Evolutionary conservation across 1,140 invertebrate genomes (phyloP).

Genomic region (Papilio dardanus): DNA sequence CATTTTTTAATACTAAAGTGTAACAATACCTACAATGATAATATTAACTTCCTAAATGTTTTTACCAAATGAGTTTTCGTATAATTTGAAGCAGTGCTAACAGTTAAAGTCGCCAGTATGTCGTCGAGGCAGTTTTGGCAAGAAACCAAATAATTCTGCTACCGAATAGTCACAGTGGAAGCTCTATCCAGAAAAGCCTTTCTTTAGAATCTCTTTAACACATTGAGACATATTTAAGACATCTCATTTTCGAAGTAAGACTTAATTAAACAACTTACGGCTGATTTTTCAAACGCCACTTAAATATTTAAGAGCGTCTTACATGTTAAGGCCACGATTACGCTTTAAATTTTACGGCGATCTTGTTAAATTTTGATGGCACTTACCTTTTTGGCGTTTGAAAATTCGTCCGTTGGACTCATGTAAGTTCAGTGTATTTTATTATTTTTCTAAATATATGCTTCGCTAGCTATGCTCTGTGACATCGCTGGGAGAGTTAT

Average conservation of each 20-base stretch:
- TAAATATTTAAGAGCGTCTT: no score
- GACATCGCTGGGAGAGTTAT: no score
- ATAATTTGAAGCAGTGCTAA: neutral
- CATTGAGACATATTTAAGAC: neutral
- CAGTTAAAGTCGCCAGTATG: constrained; percentile 18
- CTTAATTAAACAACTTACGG: no score
- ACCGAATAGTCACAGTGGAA: neutral
- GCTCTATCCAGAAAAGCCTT: neutral
- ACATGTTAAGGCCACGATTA: no score
- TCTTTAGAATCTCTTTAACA: neutral
- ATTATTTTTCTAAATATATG: no score
- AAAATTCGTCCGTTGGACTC: no score
- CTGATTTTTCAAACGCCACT: no score
- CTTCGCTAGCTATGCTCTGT: no score
- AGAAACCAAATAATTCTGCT: constrained; percentile 14
- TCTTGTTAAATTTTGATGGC: no score
- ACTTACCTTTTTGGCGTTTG: no score
- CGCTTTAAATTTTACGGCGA: no score
- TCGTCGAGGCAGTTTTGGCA: neutral
- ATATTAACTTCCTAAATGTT: neutral
- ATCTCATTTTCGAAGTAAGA: neutral
- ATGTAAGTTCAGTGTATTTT: no score
- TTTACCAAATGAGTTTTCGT: neutral
- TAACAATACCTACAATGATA: neutral
- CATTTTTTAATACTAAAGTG: neutral